Percentiles rank a stretch among this genome's conserved stretches.
Conservation (phyloP, 2,888 invertebrate species). For the Orgyia antiqua region DNA sequence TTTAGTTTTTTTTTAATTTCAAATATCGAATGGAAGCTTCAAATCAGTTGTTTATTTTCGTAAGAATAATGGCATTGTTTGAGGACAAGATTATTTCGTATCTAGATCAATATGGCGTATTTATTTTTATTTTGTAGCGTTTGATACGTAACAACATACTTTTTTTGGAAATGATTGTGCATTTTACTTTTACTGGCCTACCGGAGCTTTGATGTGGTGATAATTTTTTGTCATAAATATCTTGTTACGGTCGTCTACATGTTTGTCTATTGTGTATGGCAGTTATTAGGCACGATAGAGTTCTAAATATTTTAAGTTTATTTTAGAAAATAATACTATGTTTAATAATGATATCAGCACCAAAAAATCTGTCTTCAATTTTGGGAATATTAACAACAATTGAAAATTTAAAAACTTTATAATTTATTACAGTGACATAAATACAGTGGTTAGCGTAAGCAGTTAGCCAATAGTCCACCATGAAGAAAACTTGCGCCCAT, state of each 20-base stretch:
- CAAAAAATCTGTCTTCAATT: too few species aligned
- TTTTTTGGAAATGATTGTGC: slow-evolving; percentile 53
- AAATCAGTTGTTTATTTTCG: slow-evolving; percentile 57
- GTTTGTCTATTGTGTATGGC: slow-evolving; percentile 7
- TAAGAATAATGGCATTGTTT: slow-evolving; percentile 69
- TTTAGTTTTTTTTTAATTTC: slow-evolving; percentile 57
- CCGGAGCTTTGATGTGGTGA: slow-evolving; percentile 27
- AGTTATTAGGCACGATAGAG: too few species aligned
- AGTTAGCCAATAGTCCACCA: too few species aligned
- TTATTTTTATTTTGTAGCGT: slow-evolving; percentile 47
- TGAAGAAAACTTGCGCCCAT: too few species aligned
- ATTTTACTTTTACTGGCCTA: slow-evolving; percentile 30
- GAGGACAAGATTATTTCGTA: slow-evolving; percentile 60
- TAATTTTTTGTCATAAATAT: slow-evolving; percentile 27
- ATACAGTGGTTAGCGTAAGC: too few species aligned
- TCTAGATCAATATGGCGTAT: slow-evolving; percentile 54
- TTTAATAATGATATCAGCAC: too few species aligned
- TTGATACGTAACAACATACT: slow-evolving; percentile 36
- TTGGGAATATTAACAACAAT: too few species aligned
- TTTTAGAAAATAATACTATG: too few species aligned
- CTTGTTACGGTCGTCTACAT: slow-evolving; percentile 7
- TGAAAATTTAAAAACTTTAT: too few species aligned
- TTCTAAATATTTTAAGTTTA: too few species aligned
- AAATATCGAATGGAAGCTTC: slow-evolving; percentile 48
- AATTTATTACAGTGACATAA: too few species aligned